These are phyloP conservation scores for Orientallactaga sibirica DNA, from an alignment of 2,797 vertebrate species.

Conservation along the genomic window DNA sequence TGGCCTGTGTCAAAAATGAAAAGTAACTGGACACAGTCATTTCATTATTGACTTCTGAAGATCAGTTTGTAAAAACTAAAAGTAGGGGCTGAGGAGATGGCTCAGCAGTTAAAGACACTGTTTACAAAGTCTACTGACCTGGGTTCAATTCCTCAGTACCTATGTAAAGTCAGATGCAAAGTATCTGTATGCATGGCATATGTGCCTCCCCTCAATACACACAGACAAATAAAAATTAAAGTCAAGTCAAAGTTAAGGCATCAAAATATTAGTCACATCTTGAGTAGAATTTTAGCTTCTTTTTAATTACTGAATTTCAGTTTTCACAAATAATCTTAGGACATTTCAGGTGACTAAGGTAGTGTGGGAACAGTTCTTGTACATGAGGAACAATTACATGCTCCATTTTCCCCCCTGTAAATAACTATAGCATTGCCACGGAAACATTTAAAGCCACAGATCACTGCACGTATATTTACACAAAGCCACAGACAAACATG, in stretches of 20 bases:
- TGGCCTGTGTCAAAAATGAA: no score
- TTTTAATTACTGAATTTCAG: constrained; percentile 79
- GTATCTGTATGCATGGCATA: no score
- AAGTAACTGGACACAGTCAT: constrained; percentile 25
- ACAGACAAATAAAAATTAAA: no score
- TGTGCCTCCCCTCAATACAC: no score
- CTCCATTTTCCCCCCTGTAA: constrained; percentile 66
- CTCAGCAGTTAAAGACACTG: no score
- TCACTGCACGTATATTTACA: constrained; percentile 75
- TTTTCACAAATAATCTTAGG: constrained; percentile 72
- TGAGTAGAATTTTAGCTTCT: constrained; percentile 69
- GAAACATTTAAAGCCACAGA: constrained; percentile 76
- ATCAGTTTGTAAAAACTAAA: background rate
- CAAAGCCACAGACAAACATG: constrained; percentile 77
- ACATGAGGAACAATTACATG: constrained; percentile 76
- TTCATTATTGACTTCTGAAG: constrained; percentile 27
- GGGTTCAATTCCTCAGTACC: no score
- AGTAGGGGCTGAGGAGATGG: no score
- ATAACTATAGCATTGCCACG: constrained; percentile 66
- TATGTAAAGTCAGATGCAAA: no score
- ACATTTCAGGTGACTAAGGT: constrained; percentile 62
- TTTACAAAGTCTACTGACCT: no score
- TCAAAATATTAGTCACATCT: constrained; percentile 16
- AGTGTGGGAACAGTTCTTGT: constrained; percentile 55
- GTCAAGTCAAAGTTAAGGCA: constrained; percentile 34